A percentile compares a stretch with the other conserved stretches of the same genome.
These are phyloP conservation scores for Neoscelio sp. DNA, from an alignment of 2,888 invertebrate species.

Conservation along the genomic window DNA sequence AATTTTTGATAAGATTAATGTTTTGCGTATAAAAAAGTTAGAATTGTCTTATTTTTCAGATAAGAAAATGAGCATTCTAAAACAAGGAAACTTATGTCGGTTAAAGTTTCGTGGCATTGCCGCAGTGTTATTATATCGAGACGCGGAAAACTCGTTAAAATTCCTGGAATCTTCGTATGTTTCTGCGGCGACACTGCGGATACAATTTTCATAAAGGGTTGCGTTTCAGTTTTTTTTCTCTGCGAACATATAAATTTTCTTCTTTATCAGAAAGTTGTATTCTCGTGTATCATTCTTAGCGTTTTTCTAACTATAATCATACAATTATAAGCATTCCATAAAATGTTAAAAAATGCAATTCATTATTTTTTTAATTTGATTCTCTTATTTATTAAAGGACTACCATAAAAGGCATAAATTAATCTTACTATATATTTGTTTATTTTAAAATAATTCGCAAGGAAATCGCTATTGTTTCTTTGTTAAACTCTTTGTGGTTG, in stretches of 20 bases:
- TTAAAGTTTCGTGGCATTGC: slow-evolving; percentile 49
- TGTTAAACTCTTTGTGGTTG: not conserved
- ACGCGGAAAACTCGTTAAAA: slow-evolving; percentile 78
- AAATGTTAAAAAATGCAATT: too few species aligned
- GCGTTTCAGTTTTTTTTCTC: slow-evolving; percentile 18
- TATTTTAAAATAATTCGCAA: too few species aligned
- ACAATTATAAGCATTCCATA: too few species aligned
- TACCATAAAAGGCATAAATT: too few species aligned
- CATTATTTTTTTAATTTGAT: too few species aligned
- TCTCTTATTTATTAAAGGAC: too few species aligned
- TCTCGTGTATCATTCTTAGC: not conserved
- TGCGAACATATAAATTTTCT: slow-evolving; percentile 18
- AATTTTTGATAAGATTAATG: slow-evolving; percentile 45
- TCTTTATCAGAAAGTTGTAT: slow-evolving; percentile 14
- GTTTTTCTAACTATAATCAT: too few species aligned
- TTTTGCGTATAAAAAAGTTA: slow-evolving; percentile 39
- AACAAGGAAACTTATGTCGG: slow-evolving; percentile 53
- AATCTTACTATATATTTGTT: too few species aligned
- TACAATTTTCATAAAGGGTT: slow-evolving; percentile 67
- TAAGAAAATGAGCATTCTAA: slow-evolving; percentile 44
- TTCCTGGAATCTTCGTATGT: slow-evolving; percentile 74
- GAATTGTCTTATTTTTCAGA: slow-evolving; percentile 22
- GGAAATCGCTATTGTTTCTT: too few species aligned
- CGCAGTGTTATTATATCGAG: slow-evolving; percentile 66
- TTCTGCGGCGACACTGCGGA: slow-evolving; percentile 74